Evolutionary conservation across 2,113 vertebrate genomes (phyloP).

Genomic region (Lichenostomus cassidix): DNA sequence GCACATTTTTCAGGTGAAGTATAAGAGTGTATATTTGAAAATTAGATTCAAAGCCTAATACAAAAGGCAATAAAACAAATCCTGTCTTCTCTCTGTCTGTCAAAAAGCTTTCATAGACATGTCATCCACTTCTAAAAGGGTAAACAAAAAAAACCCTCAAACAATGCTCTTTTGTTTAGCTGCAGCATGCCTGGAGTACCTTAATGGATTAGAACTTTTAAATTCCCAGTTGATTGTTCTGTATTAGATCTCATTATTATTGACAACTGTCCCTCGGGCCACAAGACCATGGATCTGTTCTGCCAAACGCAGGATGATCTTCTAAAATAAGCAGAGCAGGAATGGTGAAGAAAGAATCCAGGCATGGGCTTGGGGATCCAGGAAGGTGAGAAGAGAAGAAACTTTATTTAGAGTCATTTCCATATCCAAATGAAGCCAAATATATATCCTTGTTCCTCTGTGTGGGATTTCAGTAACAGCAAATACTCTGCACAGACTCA

Average conservation of each 20-base stretch:
- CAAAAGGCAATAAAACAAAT: slow-evolving; percentile 11
- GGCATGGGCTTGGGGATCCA: neutral
- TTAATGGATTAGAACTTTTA: neutral
- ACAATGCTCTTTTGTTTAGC: neutral
- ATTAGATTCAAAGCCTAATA: neutral
- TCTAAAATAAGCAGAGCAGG: neutral
- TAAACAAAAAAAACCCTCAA: neutral
- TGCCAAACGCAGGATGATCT: neutral
- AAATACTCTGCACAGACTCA: neutral
- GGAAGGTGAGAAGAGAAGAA: neutral
- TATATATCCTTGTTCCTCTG: neutral
- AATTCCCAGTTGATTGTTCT: neutral
- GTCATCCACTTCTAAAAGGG: neutral
- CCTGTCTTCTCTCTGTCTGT: neutral
- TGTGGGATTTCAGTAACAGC: neutral
- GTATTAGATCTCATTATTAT: neutral
- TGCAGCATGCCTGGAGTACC: neutral
- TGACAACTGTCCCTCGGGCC: neutral
- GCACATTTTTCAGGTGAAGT: neutral
- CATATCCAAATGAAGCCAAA: neutral
- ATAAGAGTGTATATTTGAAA: neutral
- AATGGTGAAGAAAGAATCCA: neutral
- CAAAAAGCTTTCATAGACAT: neutral
- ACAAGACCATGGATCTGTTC: fast-evolving
- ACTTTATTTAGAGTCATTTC: neutral